phyloP scores from a whole-genome alignment of 2,797 vertebrate genomes.

The Notoglanidium macrostoma region DNA sequence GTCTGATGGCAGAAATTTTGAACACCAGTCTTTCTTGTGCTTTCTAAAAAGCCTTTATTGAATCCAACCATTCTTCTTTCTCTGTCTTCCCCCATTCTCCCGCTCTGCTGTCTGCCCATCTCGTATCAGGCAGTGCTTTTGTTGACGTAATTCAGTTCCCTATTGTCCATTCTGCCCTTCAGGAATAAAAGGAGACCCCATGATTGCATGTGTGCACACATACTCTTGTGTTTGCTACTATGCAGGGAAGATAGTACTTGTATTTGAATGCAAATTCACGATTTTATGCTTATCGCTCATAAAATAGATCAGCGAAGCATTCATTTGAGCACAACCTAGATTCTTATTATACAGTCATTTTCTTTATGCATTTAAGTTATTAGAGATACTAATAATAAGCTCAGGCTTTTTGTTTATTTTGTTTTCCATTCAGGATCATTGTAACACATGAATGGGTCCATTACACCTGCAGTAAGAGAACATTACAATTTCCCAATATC shows the following conservation, averaged over 20 bases:
- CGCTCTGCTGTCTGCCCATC: conserved; percentile 44
- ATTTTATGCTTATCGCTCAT: conserved; percentile 16
- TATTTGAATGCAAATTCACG: conserved; percentile 35
- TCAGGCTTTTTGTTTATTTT: conserved; percentile 17
- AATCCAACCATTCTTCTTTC: conserved; percentile 38
- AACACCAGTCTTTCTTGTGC: conserved; percentile 71
- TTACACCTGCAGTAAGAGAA: neutral
- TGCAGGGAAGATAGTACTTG: conserved; percentile 20
- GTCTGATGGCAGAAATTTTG: conserved; percentile 73
- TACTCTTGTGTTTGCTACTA: conserved; percentile 25
- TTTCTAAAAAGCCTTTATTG: conserved; percentile 69
- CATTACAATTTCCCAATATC: neutral
- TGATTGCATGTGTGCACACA: conserved; percentile 32
- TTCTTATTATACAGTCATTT: conserved; percentile 17
- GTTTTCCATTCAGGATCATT: neutral
- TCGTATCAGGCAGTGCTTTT: conserved; percentile 62
- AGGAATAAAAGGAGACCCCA: conserved; percentile 52
- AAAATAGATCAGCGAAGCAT: conserved; percentile 34
- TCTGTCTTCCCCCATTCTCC: conserved; percentile 37
- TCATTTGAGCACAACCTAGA: conserved; percentile 5
- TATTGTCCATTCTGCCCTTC: conserved; percentile 66
- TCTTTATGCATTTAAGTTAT: conserved; percentile 18
- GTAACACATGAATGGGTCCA: neutral
- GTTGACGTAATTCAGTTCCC: conserved; percentile 63
- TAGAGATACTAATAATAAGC: conserved; percentile 8